Base-by-base conservation (phyloP, 2,888 invertebrate species). In the Hyppa rectilinea region DNA sequence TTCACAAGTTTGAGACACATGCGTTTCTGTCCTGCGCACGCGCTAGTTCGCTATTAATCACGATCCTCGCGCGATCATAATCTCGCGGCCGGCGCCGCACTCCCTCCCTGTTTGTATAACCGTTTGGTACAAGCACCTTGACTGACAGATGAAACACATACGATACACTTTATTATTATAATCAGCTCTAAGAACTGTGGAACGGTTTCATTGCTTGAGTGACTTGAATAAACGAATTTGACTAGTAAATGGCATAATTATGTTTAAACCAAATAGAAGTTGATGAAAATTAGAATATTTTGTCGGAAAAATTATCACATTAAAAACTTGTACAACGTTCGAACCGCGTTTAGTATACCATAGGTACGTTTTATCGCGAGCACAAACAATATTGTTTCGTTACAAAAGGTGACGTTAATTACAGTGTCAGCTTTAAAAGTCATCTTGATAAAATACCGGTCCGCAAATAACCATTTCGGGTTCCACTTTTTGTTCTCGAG, bases 31-130 rank as follows among this genome's bases (percentile, higher is more conserved):
- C 78, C 66, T 85, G 88, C 87, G 77, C 78, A 89, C 90, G 90
- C 89, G 86, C 91, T 92, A 92, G 90, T 87, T 90, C 85, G 89
- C 92, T 87, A 94, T 94, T 93, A 95, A 95, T 95, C 95, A 94
- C 88, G 87, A 90, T 89, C 89, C 92, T 91, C 89, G 87, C 88
- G 85, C 88, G 94, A 95, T 94, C 93, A 93, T 95, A 94, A 95
- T 94, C 94, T 92, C 87, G 81, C 75, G 83, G 87, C 78, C 91
- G 92, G 91, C 94, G 94, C 93, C 93, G 91, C 91, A 90, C 89
- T 89, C 89, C 90, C 85, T 87, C 89, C 84, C 86, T 95, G 94
- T 95, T 95, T 94, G 92, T 91, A 81, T 94, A 93, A 88, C 81
- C 89, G 93, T 87, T 87, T 94, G 95, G 94, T 93, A 87, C 93